phyloP scores from a whole-genome alignment of 1,140 invertebrate species.

The Gryllus bimaculatus region DNA sequence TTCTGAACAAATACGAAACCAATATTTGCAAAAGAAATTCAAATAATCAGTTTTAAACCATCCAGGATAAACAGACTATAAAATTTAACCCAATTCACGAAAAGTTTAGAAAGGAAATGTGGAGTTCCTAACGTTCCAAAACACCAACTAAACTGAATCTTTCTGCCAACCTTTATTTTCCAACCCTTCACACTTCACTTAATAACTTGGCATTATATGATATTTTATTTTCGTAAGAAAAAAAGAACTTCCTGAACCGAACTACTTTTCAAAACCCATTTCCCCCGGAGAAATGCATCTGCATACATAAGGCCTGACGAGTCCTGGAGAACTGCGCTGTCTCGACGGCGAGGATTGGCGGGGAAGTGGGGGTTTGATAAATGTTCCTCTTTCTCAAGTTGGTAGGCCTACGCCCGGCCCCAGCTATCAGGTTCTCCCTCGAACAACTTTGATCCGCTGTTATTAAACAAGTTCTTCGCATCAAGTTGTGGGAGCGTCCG shows the following conservation, averaged over 20 bases:
- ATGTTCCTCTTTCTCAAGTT: neutral
- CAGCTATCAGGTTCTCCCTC: neutral
- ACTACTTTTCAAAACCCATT: neutral
- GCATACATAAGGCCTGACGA: neutral
- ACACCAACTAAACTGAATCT: too few species aligned
- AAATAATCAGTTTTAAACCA: too few species aligned
- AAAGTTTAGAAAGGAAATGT: too few species aligned
- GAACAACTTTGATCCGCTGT: neutral
- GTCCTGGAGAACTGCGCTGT: neutral
- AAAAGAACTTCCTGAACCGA: neutral
- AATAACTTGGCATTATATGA: neutral
- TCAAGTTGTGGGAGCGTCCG: neutral
- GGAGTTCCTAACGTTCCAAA: too few species aligned
- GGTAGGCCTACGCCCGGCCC: neutral
- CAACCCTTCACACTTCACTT: too few species aligned
- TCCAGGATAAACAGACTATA: too few species aligned
- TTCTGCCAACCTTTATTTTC: too few species aligned
- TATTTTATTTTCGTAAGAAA: neutral
- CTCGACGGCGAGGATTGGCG: neutral
- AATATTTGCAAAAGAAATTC: too few species aligned
- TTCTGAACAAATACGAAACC: too few species aligned
- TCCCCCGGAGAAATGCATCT: neutral
- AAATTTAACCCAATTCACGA: too few species aligned
- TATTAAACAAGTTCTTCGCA: slow-evolving; percentile 1
- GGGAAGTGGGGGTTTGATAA: neutral